Conservation (phyloP, 1,140 invertebrate species). For the Meloidogyne floridensis region DNA sequence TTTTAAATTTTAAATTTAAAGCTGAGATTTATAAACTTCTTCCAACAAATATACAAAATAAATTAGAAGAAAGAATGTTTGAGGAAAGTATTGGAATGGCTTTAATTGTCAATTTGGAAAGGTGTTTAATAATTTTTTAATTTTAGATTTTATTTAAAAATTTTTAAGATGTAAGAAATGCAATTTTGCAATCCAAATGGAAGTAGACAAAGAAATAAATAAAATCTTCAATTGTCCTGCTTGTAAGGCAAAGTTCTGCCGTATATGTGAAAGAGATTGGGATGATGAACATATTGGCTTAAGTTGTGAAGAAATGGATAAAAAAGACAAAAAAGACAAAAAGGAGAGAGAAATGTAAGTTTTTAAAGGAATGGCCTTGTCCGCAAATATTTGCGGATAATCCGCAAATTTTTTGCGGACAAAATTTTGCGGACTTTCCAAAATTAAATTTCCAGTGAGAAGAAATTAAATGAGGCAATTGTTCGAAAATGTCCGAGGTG, state of each 20-base stretch:
- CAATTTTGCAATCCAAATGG: conserved; percentile 44
- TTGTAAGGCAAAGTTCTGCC: conserved; percentile 40
- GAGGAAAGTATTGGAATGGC: conserved; percentile 44
- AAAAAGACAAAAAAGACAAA: conserved; percentile 33
- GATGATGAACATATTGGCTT: conserved; percentile 46
- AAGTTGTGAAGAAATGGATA: conserved; percentile 34
- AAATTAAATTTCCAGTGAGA: conserved; percentile 30
- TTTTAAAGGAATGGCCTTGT: not conserved
- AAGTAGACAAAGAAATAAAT: conserved; percentile 33
- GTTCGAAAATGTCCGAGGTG: conserved; percentile 72
- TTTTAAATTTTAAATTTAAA: conserved; percentile 17
- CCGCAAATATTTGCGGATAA: no score
- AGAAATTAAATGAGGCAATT: conserved; percentile 42
- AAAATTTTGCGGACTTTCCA: not conserved
- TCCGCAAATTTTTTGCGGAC: no score
- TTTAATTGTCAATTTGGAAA: conserved; percentile 28
- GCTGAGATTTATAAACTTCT: conserved; percentile 36
- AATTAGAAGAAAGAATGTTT: conserved; percentile 39
- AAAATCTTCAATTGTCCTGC: conserved; percentile 46
- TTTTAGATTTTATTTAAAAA: no score
- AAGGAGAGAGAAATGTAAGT: conserved; percentile 12
- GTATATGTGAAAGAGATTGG: conserved; percentile 38
- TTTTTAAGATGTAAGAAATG: conserved; percentile 37
- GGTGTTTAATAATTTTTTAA: conserved; percentile 32
- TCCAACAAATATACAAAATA: conserved; percentile 24